Conservation (phyloP, 2,888 invertebrate genomes). For the Lobophora halterata region DNA sequence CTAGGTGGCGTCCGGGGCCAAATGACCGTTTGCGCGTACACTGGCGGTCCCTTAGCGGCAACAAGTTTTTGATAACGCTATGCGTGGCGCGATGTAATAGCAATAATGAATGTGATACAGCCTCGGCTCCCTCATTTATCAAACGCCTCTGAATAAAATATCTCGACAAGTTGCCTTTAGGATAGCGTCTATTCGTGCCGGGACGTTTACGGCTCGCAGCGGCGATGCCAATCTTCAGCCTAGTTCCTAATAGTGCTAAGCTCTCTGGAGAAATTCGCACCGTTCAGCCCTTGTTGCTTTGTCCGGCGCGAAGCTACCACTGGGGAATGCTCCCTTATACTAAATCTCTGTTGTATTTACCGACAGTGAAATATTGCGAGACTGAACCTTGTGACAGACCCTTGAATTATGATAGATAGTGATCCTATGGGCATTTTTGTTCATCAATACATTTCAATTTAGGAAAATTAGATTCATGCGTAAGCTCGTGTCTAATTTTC, state of each 20-base stretch:
- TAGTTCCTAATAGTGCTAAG: slow-evolving; percentile 56
- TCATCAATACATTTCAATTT: slow-evolving; percentile 10
- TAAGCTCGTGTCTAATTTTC: too few relatives aligned
- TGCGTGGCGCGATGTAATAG: slow-evolving; percentile 65
- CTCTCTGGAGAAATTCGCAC: slow-evolving; percentile 63
- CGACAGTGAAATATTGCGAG: slow-evolving; percentile 33
- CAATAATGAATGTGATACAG: slow-evolving; percentile 76
- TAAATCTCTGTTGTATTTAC: slow-evolving; percentile 35
- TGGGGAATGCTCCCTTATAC: slow-evolving; percentile 40
- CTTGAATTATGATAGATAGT: slow-evolving; percentile 32
- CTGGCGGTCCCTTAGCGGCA: slow-evolving; percentile 59
- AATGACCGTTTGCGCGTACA: slow-evolving; percentile 48
- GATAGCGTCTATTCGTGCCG: slow-evolving; percentile 66
- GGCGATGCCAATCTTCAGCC: slow-evolving; percentile 62
- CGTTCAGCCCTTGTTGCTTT: slow-evolving; percentile 46
- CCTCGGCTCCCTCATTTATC: slow-evolving; percentile 72
- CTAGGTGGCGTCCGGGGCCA: slow-evolving; percentile 54
- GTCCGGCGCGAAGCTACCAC: slow-evolving; percentile 49
- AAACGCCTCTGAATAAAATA: slow-evolving; percentile 74
- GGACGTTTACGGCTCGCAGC: slow-evolving; percentile 61
- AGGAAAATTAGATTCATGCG: slow-evolving; percentile 1
- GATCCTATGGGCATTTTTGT: slow-evolving; percentile 22
- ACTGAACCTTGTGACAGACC: slow-evolving; percentile 32
- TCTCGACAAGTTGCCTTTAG: slow-evolving; percentile 65
- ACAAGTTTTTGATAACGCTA: slow-evolving; percentile 76